Conservation (phyloP, 2,797 vertebrate species). For the Dipus sagitta region DNA sequence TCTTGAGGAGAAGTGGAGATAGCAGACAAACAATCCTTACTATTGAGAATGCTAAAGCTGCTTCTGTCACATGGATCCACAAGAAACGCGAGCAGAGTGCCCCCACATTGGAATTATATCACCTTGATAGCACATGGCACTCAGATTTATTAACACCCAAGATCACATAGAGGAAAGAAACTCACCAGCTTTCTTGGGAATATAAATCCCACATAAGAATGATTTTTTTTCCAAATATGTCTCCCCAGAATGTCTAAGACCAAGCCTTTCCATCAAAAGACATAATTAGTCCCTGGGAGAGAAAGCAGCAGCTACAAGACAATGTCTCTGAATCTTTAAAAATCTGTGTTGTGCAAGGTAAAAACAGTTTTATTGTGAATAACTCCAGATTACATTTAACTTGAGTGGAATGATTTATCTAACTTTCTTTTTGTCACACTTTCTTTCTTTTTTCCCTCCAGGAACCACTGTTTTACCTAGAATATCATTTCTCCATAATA, state of each 20-base stretch:
- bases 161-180: neutral
- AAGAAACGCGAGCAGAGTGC: neutral
- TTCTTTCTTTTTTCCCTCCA: neutral
- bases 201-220: neutral
- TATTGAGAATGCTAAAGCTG: neutral
- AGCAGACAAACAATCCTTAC: neutral
- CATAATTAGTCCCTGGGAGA: constrained; percentile 56
- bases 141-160: neutral
- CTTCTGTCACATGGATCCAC: neutral
- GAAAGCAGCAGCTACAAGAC: neutral
- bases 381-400: neutral
- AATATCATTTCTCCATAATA: neutral
- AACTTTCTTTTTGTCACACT: neutral
- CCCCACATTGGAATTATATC: neutral
- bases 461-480: neutral
- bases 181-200: neutral
- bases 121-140: neutral
- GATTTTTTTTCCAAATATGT: neutral
- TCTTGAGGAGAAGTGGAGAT: too few relatives aligned
- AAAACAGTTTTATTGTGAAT: neutral
- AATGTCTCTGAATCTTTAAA: neutral
- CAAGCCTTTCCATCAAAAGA: neutral
- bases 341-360: neutral
- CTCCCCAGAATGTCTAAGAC: constrained; percentile 19
- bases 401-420: neutral